These are phyloP conservation scores for Choloepus hoffmanni DNA, from an alignment of 2,113 vertebrate genomes.

Conservation along the genomic window DNA sequence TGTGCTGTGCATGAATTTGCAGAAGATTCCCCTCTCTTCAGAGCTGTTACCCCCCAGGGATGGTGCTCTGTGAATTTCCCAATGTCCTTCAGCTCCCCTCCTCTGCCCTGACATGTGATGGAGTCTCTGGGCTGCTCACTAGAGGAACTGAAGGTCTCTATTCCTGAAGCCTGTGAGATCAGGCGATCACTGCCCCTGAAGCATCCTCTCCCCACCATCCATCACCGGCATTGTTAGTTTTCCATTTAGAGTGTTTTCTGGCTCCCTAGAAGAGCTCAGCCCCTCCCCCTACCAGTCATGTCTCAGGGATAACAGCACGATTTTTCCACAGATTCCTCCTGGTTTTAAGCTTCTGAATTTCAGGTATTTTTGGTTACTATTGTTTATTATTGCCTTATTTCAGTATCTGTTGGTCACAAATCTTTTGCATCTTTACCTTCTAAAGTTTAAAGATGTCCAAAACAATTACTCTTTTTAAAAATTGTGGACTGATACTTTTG, in stretches of 20 bases:
- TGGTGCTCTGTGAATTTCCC: neutral
- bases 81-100: neutral
- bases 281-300: neutral
- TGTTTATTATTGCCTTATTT: neutral
- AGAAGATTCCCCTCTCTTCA: neutral
- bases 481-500: neutral
- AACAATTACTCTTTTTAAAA: neutral
- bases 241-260: neutral
- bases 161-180: neutral
- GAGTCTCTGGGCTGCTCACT: neutral
- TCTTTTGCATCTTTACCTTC: neutral
- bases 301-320: neutral
- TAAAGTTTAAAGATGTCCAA: neutral
- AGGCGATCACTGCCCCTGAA: neutral
- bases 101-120: neutral
- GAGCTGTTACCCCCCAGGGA: neutral
- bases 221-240: neutral
- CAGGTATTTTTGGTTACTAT: neutral
- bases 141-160: neutral
- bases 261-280: neutral
- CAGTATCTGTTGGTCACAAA: neutral
- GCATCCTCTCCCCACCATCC: accelerated
- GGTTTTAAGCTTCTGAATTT: neutral
- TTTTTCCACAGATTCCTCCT: neutral
- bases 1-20: neutral